phyloP scores from a whole-genome alignment of 1,140 invertebrate genomes.

The Pseudomyrmex concolor region DNA sequence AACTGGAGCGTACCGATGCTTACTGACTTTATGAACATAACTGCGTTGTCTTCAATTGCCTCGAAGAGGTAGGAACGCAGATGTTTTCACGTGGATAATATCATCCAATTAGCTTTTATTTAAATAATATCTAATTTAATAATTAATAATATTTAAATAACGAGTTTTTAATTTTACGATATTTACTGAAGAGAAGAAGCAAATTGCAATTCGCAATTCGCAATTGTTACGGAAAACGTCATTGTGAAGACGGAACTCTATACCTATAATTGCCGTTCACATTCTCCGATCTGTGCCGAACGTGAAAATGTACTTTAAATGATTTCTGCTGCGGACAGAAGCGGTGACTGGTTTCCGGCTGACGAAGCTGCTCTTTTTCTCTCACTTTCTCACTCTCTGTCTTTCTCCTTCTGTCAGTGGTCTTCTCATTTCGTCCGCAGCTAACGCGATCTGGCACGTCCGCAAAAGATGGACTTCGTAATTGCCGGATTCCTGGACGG shows the following conservation, averaged over 20 bases:
- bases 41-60: background rate
- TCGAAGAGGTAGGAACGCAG: background rate
- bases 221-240: too few species aligned
- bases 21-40: constrained; percentile 6
- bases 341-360: constrained; percentile 67
- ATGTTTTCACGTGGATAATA: background rate
- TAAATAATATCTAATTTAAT: background rate
- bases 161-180: too few species aligned
- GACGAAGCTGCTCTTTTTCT: constrained; percentile 53
- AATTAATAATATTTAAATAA: too few species aligned
- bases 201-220: too few species aligned
- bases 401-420: constrained; percentile 39
- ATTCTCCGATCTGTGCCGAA: constrained; percentile 48
- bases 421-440: constrained; percentile 4
- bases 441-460: constrained; percentile 31
- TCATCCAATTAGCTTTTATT: background rate
- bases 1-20: background rate
- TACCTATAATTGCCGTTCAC: constrained; percentile 33
- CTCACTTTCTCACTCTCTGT: constrained; percentile 7
- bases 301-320: constrained; percentile 58
- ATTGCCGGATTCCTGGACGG: constrained; percentile 32
- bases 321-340: constrained; percentile 66
- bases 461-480: constrained; percentile 44
- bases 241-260: constrained; percentile 1
- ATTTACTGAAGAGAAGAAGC: too few species aligned